Evolutionary conservation across 2,888 invertebrate genomes (phyloP), one percentile per base, ranked within the genome.

Genomic region (Drosophila diplacantha): DNA sequence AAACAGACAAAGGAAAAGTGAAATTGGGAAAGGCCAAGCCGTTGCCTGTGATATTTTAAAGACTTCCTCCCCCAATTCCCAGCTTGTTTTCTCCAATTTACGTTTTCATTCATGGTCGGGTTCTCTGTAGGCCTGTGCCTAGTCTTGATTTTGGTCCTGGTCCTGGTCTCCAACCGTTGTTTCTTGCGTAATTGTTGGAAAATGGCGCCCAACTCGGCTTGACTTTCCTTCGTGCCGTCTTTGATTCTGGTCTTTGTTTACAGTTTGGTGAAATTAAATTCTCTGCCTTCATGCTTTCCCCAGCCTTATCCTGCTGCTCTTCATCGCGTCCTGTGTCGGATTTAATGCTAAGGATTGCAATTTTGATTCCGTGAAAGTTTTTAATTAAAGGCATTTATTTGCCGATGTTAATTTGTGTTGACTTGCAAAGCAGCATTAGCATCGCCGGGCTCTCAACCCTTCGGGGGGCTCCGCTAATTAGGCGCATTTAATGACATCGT

Each of bases 171-270:
- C 50, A 46, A 20, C 64, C 59, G 69, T 67, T 72, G 71, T 64
- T 75, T 71, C 71, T 74, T 69, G 69, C 71, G 75, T 75, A 80
- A 81, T 73, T 70, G 81, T 69, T 74, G 66, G 72, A 63, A 77
- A 80, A 80, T 67, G 67, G 69, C 71, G 57, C 65, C 59, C 34
- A 14, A 38, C 44, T 58, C 34, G 60, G 43, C 72, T 64, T 66
- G 71, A 69, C 62, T 75, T 72, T 62, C 46, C 57, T 57, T 61
- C 58, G 49, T 20, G 53, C n/a, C 35, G 39, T 16, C 43, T 63
- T 67, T 54, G 50, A 52, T 53, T 39, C 31, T 56, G 63, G 46
- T 31, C 59, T 55, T 62, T 67, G 64, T 58, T 71, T 68, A 72
- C 66, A 66, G 52, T 62, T 69, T 68, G 63, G 58, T 59, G 47